These are phyloP conservation scores for Platysteira castanea DNA, from an alignment of 2,113 vertebrate species.

Conservation along the genomic window DNA sequence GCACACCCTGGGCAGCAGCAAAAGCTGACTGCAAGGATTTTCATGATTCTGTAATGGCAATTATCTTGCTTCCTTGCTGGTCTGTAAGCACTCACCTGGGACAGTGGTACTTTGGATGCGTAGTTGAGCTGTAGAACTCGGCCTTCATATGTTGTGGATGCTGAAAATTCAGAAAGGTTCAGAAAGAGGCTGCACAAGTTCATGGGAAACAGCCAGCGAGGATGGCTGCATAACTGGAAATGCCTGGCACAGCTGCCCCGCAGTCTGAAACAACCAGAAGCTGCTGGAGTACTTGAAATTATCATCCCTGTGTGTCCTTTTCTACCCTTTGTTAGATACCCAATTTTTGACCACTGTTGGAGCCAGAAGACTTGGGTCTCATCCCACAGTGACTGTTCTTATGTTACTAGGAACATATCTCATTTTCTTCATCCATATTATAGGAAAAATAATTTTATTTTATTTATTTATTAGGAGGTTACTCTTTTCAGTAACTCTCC, in stretches of 20 bases:
- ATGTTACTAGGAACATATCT: not conserved
- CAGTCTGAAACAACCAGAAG: not conserved
- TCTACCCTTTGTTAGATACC: not conserved
- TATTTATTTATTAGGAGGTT: not conserved
- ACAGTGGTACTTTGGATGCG: rapidly evolving
- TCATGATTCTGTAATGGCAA: rapidly evolving
- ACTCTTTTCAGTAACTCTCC: not conserved
- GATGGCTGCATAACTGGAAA: not conserved
- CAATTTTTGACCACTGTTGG: not conserved
- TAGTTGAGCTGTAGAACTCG: not conserved
- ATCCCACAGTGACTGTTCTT: not conserved
- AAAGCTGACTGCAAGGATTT: not conserved
- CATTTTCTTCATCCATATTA: not conserved
- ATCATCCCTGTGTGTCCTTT: rapidly evolving
- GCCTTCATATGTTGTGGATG: rapidly evolving
- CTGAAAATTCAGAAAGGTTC: not conserved
- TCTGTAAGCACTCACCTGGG: not conserved
- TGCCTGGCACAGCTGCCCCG: not conserved
- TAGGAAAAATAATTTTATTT: not conserved
- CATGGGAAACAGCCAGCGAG: not conserved
- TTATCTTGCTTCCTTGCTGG: not conserved
- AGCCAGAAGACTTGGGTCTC: not conserved
- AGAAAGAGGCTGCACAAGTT: not conserved
- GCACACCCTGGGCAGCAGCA: too few species aligned
- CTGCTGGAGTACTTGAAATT: not conserved